Evolutionary conservation across 2,888 invertebrate genomes (phyloP).

Genomic region (Plebejus melissa): DNA sequence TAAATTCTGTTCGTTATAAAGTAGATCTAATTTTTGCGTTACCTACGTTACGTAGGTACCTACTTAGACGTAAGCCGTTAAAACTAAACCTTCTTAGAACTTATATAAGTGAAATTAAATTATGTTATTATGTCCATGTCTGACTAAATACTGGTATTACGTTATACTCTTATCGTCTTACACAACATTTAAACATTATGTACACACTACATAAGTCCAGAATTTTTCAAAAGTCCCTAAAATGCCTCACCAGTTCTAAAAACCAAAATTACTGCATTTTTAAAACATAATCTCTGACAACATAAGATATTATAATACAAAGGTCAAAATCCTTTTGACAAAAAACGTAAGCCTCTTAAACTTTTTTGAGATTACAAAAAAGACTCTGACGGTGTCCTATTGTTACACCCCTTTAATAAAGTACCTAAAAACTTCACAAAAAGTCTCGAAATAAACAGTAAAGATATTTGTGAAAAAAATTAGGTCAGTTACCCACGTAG

Average conservation of each 20-base stretch:
- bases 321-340: slow-evolving; percentile 16
- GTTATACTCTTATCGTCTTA: slow-evolving; percentile 6
- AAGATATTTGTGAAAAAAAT: neutral
- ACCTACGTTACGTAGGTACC: neutral
- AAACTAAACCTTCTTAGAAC: slow-evolving; percentile 8
- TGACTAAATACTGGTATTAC: slow-evolving; percentile 10
- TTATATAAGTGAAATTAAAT: slow-evolving; percentile 20
- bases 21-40: neutral
- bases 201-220: neutral
- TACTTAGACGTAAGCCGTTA: neutral
- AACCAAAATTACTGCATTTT: neutral
- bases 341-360: slow-evolving; percentile 22
- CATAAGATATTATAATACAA: neutral
- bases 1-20: neutral
- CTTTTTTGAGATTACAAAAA: slow-evolving; percentile 21
- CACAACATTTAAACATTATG: neutral
- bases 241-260: neutral
- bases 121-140: slow-evolving; percentile 22
- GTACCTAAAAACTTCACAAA: slow-evolving; percentile 9
- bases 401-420: slow-evolving; percentile 17
- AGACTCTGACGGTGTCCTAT: slow-evolving; percentile 3
- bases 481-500: neutral
- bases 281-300: neutral
- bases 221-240: neutral
- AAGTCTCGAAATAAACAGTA: neutral